These are phyloP conservation scores for Macrotus californicus DNA, from an alignment of 2,113 vertebrate genomes.

Conservation along the genomic window DNA sequence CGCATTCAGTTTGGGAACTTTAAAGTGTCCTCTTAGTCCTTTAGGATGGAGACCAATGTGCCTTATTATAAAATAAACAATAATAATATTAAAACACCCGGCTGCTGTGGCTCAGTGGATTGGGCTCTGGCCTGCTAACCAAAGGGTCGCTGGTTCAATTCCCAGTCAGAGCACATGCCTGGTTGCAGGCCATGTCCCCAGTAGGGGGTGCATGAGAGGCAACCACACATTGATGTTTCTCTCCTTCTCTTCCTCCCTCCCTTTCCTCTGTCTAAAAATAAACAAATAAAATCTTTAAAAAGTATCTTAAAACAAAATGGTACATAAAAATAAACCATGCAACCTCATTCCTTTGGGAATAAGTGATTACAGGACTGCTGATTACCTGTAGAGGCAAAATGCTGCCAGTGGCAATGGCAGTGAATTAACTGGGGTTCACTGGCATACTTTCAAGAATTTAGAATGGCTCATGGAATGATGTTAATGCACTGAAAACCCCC, in stretches of 20 bases:
- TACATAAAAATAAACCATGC: not conserved
- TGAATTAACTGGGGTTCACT: not conserved
- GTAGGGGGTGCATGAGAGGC: too few species aligned
- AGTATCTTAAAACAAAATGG: not conserved
- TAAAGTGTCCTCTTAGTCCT: not conserved
- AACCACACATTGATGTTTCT: too few species aligned
- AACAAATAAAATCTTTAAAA: too few species aligned
- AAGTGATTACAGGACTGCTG: not conserved
- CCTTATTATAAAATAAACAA: not conserved
- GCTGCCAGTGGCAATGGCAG: not conserved
- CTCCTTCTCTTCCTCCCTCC: too few species aligned
- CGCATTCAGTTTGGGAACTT: not conserved
- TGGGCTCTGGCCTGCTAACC: too few species aligned
- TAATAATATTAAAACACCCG: conserved; percentile 5
- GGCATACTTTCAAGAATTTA: not conserved
- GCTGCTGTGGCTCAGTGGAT: too few species aligned
- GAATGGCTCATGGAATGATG: not conserved
- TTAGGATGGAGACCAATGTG: conserved; percentile 2
- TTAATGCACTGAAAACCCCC: not conserved
- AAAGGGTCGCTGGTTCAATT: too few species aligned
- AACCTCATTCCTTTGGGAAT: conserved; percentile 20
- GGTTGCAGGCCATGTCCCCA: too few species aligned
- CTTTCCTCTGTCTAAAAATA: too few species aligned
- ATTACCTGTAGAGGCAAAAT: conserved; percentile 2
- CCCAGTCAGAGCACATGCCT: too few species aligned